These are phyloP conservation scores for Hippocampus zosterae DNA, from an alignment of 2,113 vertebrate species.

Conservation along the genomic window DNA sequence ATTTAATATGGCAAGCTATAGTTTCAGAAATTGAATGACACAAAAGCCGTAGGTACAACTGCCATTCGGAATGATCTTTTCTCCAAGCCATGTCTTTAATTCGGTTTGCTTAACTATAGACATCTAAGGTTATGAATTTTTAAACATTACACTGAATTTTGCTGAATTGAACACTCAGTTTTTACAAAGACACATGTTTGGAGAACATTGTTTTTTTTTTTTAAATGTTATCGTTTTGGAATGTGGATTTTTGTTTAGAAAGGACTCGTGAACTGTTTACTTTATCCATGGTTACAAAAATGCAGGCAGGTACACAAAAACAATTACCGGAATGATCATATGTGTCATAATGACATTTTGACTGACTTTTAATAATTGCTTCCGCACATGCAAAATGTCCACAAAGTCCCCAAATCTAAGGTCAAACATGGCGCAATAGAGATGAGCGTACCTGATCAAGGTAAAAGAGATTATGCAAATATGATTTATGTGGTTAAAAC, in stretches of 20 bases:
- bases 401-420: neutral
- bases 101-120: neutral
- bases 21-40: too few relatives aligned
- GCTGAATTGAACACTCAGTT: neutral
- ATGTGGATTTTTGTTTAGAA: too few relatives aligned
- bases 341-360: slow-evolving; percentile 18
- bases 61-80: neutral
- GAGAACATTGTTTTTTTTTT: too few relatives aligned
- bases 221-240: too few relatives aligned
- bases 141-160: neutral
- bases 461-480: slow-evolving; percentile 64
- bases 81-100: neutral
- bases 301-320: neutral
- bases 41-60: neutral
- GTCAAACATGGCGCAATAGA: slow-evolving; percentile 31
- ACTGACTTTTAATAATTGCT: slow-evolving; percentile 20
- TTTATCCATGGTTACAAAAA: neutral
- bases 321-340: neutral
- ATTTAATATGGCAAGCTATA: neutral
- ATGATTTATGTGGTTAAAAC: slow-evolving; percentile 55
- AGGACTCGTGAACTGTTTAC: too few relatives aligned
- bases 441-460: slow-evolving; percentile 61
- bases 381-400: slow-evolving; percentile 38
- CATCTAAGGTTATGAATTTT: neutral
- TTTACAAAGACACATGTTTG: too few relatives aligned